Conservation (phyloP, 2,888 invertebrate species). For the Caenorhabditis panamensis region DNA sequence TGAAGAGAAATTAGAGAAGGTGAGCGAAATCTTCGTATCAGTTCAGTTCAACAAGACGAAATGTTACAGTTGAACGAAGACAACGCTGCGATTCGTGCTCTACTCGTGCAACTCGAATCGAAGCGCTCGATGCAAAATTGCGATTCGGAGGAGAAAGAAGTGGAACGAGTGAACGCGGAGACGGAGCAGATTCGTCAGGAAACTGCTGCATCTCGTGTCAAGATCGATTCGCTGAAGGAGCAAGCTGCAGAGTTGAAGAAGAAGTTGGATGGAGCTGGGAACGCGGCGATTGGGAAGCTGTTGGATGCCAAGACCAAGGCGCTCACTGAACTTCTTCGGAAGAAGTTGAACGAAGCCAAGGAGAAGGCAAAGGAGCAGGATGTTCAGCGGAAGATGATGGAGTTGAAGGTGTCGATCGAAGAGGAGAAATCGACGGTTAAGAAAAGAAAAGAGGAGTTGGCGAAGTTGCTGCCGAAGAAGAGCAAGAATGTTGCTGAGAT, state of each 20-base stretch:
- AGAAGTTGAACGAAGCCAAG: conserved; percentile 19
- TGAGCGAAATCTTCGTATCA: background rate
- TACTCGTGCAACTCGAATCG: conserved; percentile 32
- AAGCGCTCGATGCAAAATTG: background rate
- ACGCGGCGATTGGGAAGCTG: background rate
- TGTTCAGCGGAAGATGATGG: background rate
- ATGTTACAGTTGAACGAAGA: conserved; percentile 29
- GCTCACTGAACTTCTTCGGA: background rate
- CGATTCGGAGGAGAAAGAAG: background rate
- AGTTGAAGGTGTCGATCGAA: conserved; percentile 7
- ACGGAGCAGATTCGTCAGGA: background rate
- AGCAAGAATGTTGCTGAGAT: conserved; percentile 8
- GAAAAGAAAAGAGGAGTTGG: conserved; percentile 1
- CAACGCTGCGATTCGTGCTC: conserved; percentile 11
- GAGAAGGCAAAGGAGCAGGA: background rate
- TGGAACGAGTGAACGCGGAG: background rate
- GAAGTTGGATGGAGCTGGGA: background rate
- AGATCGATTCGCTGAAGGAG: background rate
- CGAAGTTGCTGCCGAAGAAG: background rate
- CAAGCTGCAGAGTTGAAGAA: conserved; percentile 3
- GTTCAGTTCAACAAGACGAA: background rate
- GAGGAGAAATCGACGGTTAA: conserved; percentile 4
- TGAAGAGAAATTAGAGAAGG: background rate
- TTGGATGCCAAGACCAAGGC: background rate
- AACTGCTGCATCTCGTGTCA: background rate